phyloP scores from a whole-genome alignment of 1,140 invertebrate genomes.

The Drosophila pseudoananassae region DNA sequence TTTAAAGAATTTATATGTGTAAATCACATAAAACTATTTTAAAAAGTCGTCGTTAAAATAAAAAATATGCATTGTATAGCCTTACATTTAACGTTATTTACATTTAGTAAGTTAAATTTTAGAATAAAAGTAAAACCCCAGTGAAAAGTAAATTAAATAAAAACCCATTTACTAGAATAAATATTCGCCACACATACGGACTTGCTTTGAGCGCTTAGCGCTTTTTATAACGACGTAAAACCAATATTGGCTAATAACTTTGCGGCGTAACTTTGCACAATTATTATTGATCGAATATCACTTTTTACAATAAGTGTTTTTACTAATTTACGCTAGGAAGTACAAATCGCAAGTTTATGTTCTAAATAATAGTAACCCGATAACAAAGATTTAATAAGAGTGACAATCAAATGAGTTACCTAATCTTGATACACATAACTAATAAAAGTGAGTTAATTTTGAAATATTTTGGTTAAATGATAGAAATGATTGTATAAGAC shows the following conservation, averaged over 20 bases:
- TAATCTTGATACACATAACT: neutral
- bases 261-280: neutral
- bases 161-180: no score
- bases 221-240: no score
- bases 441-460: neutral
- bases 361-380: conserved; percentile 52
- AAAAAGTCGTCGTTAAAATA: neutral
- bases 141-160: no score
- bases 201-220: no score
- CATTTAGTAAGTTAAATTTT: neutral
- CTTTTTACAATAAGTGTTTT: no score
- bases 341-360: conserved; percentile 58
- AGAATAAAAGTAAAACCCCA: no score
- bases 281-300: conserved; percentile 6
- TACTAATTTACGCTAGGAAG: conserved; percentile 32
- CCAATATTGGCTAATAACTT: neutral
- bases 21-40: neutral
- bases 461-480: neutral
- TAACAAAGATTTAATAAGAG: conserved; percentile 2
- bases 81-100: neutral
- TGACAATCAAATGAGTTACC: neutral
- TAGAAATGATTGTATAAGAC: neutral
- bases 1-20: no score
- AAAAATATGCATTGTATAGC: neutral
- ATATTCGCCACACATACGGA: no score